Percentiles rank a stretch among this genome's conserved stretches.
phyloP scores from a whole-genome alignment of 2,888 invertebrate species.

The Ephialtes manifestator region DNA sequence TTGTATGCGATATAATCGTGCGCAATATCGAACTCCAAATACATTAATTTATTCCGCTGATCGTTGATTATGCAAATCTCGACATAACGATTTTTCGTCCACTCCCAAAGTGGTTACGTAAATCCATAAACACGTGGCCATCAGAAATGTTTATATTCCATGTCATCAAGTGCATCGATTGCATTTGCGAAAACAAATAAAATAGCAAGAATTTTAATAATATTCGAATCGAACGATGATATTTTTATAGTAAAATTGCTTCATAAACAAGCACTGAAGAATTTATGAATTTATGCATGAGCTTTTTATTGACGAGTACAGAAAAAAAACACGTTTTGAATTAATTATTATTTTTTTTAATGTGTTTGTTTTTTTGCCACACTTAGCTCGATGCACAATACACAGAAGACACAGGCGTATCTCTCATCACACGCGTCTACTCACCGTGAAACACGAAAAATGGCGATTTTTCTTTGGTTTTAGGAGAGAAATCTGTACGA shows the following conservation, averaged over 20 bases:
- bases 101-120: slow-evolving; percentile 6
- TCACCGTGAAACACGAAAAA: slow-evolving; percentile 30
- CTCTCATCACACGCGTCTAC: slow-evolving; percentile 22
- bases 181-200: not conserved
- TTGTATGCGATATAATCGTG: not conserved
- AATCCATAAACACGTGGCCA: slow-evolving; percentile 29
- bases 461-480: not conserved
- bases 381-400: slow-evolving; percentile 4
- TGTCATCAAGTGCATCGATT: not conserved
- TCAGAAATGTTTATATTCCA: not conserved
- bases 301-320: not conserved
- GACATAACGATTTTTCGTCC: not conserved
- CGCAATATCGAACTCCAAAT: not conserved
- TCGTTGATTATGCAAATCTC: not conserved
- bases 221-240: no score
- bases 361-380: not conserved
- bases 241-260: not conserved
- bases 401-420: not conserved
- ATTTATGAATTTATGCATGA: slow-evolving; percentile 23
- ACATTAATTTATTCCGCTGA: not conserved
- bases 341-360: slow-evolving; percentile 9
- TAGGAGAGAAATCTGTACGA: not conserved
- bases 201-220: not conserved
- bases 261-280: not conserved
- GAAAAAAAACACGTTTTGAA: not conserved